phyloP scores from a whole-genome alignment of 1,140 invertebrate species.

The Drosophila kepulauana region DNA sequence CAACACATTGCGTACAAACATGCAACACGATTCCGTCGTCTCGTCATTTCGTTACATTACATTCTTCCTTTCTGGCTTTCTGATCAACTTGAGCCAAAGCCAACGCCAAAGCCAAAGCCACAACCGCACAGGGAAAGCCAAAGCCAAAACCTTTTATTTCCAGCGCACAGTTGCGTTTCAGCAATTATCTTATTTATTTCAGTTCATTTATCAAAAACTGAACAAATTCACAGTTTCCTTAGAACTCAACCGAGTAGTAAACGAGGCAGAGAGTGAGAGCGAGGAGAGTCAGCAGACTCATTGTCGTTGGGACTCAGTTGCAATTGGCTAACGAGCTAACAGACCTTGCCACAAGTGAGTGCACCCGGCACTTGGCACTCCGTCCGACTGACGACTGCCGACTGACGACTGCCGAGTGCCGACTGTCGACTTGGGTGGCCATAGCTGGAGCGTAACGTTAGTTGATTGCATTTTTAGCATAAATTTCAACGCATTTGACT shows the following conservation, averaged over 20 bases:
- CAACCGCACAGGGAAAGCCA: neutral
- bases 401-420: constrained; percentile 44
- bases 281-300: neutral
- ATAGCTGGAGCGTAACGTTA: constrained; percentile 75
- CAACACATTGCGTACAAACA: constrained; percentile 81
- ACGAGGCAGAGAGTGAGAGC: neutral
- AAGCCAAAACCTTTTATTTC: neutral
- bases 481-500: constrained; percentile 84
- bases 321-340: constrained; percentile 73
- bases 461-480: constrained; percentile 83
- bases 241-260: constrained; percentile 8
- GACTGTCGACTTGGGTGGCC: constrained; percentile 65
- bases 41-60: neutral
- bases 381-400: neutral
- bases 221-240: constrained; percentile 72
- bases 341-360: constrained; percentile 56
- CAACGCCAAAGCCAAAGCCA: neutral
- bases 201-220: constrained; percentile 74
- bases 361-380: constrained; percentile 33
- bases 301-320: constrained; percentile 36
- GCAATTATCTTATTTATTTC: constrained; percentile 81
- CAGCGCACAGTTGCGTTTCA: constrained; percentile 19
- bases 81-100: constrained; percentile 3
- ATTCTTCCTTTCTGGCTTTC: constrained; percentile 1
- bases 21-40: constrained; percentile 56